Evolutionary conservation across 92 coral and sea anemone species (phyloP).

Genomic region (Micromussa lordhowensis): DNA sequence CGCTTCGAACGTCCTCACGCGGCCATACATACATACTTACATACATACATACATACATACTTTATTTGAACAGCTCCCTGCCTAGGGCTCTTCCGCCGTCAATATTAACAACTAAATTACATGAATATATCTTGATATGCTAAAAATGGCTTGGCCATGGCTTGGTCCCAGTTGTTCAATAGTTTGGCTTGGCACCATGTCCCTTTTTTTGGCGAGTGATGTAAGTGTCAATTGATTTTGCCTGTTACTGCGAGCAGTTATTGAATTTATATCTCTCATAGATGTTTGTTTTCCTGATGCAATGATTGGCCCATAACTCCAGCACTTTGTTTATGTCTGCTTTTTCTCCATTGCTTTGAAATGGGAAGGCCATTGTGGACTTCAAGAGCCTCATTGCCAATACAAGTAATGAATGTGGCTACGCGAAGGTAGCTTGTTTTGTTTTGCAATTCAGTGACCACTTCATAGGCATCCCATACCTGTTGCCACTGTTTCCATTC

Average conservation of each 20-base stretch:
- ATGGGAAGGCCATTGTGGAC: constrained; percentile 60
- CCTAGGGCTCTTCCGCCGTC: too few species aligned
- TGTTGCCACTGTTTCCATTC: constrained; percentile 56
- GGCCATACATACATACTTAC: too few species aligned
- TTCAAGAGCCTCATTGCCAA: constrained; percentile 42
- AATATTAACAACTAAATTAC: too few species aligned
- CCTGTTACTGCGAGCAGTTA: constrained; percentile 10
- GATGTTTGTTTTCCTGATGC: constrained; percentile 57
- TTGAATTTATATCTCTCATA: constrained; percentile 61
- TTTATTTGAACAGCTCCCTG: too few species aligned
- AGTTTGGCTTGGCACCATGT: constrained; percentile 19
- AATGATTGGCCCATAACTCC: constrained; percentile 50
- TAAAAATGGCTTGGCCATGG: too few species aligned
- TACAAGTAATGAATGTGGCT: constrained; percentile 57
- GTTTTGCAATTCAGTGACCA: constrained; percentile 26
- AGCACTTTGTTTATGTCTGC: constrained; percentile 37
- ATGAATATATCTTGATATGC: too few species aligned
- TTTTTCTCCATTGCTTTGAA: constrained; percentile 56
- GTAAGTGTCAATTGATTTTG: constrained; percentile 51
- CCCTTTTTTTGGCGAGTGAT: constrained; percentile 28
- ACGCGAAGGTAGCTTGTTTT: constrained; percentile 51
- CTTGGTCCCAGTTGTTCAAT: too few species aligned
- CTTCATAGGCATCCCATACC: constrained; percentile 56
- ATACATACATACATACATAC: too few species aligned
- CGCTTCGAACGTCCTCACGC: too few species aligned